These are phyloP conservation scores for Hydropsyche betteni DNA, from an alignment of 2,888 invertebrate genomes.

Conservation along the genomic window DNA sequence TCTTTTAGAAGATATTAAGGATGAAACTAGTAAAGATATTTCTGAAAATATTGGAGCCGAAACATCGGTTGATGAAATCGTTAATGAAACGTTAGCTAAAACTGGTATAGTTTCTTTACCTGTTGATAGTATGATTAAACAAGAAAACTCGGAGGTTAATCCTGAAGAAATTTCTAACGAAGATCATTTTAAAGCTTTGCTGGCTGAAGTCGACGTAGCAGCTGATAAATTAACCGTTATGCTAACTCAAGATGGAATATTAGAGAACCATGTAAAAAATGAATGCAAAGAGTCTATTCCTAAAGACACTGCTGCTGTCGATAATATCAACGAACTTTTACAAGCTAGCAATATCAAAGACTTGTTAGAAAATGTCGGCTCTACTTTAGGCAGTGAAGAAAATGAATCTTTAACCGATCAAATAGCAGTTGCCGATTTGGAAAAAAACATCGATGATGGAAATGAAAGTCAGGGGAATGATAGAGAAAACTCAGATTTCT, in stretches of 20 bases:
- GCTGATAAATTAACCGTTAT: too few species aligned
- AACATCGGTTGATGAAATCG: constrained; percentile 26
- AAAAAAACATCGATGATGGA: too few species aligned
- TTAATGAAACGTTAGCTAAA: constrained; percentile 19
- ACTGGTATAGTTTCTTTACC: constrained; percentile 5
- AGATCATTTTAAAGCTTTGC: constrained; percentile 17
- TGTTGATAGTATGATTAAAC: neutral
- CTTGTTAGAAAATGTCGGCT: constrained; percentile 1
- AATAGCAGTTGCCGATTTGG: neutral
- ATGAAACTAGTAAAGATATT: constrained; percentile 29
- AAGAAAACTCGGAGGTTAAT: neutral
- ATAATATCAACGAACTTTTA: neutral
- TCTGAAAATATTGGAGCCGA: constrained; percentile 4
- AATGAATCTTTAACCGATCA: neutral
- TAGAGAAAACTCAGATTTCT: too few species aligned
- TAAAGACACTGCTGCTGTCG: neutral
- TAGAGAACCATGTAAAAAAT: constrained; percentile 2
- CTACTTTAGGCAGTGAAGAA: neutral
- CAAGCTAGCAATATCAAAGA: constrained; percentile 14
- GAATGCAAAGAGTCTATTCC: neutral
- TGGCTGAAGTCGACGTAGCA: constrained; percentile 11
- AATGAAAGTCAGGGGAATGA: neutral
- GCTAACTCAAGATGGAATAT: neutral
- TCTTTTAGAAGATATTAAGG: constrained; percentile 3
- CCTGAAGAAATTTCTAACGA: neutral